Evolutionary conservation across 37 sponge, comb jelly and placozoan genomes (phyloP).

Genomic region (Haliclona indistincta): DNA sequence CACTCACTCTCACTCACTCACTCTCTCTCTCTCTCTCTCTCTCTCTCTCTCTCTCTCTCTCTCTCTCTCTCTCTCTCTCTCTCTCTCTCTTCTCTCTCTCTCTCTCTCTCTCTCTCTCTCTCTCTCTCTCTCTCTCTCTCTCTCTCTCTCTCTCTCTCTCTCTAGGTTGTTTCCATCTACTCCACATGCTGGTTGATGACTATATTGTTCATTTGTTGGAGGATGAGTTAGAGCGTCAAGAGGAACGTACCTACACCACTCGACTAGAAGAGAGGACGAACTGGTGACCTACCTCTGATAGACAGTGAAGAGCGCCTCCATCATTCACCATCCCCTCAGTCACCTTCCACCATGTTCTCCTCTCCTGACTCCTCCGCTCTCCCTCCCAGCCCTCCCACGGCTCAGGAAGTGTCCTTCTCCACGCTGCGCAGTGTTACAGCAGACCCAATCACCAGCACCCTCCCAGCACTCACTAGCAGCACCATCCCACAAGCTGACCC

Average conservation of each 20-base stretch:
- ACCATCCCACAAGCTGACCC: background rate
- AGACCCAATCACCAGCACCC: background rate
- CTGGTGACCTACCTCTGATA: background rate
- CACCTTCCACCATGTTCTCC: background rate
- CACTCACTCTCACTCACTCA: background rate
- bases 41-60: slow-evolving; percentile 25
- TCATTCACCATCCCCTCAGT: background rate
- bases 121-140: background rate
- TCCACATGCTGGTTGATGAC: slow-evolving; percentile 76
- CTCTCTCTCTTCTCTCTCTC: slow-evolving; percentile 6
- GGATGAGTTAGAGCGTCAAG: slow-evolving; percentile 37
- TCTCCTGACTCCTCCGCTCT: too few species aligned
- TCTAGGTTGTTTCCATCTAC: slow-evolving; percentile 72
- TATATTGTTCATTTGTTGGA: slow-evolving; percentile 76
- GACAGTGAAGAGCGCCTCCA: background rate
- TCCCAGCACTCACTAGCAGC: background rate
- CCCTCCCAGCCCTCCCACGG: too few species aligned
- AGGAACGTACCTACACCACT: slow-evolving; percentile 29
- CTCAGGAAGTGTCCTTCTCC: background rate
- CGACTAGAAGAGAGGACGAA: slow-evolving; percentile 14
- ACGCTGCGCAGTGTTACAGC: background rate
- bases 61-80: slow-evolving; percentile 23
- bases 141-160: slow-evolving; percentile 1
- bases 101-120: background rate
- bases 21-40: slow-evolving; percentile 4